These are phyloP conservation scores for Carassius carassius DNA, from an alignment of 2,113 vertebrate genomes.

Conservation along the genomic window DNA sequence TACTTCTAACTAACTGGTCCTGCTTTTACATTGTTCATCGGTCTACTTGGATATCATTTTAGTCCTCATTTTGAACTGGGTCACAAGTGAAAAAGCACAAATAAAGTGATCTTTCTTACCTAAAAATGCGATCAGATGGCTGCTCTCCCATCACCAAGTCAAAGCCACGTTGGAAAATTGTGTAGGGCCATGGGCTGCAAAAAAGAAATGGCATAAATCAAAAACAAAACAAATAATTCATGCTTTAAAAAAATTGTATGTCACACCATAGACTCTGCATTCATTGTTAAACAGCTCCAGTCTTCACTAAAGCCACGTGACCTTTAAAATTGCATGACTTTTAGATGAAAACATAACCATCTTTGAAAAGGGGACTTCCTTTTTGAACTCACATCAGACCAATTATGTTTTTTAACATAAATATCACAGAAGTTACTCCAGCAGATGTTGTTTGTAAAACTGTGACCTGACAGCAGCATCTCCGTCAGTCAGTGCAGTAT, in stretches of 20 bases:
- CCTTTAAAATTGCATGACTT: conserved; percentile 2
- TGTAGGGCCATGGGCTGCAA: conserved; percentile 95
- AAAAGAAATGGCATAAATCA: conserved; percentile 38
- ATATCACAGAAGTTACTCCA: conserved; percentile 46
- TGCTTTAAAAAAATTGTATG: conserved; percentile 37
- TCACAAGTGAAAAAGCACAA: background rate
- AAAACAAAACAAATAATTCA: conserved; percentile 48
- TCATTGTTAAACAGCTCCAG: conserved; percentile 11
- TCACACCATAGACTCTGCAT: background rate
- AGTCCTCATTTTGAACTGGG: background rate
- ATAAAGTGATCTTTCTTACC: conserved; percentile 75
- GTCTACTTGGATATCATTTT: background rate
- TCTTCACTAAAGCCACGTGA: background rate
- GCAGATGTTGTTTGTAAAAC: conserved; percentile 57
- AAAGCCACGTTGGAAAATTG: conserved; percentile 97
- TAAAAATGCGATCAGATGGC: conserved; percentile 98
- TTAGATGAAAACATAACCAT: conserved; percentile 7
- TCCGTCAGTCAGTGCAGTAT: conserved; percentile 40
- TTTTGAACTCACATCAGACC: background rate
- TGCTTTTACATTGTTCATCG: background rate
- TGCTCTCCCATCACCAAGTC: conserved; percentile 98
- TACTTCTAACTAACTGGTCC: background rate
- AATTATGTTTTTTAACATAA: background rate
- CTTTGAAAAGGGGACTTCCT: background rate
- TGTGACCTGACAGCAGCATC: conserved; percentile 59